Evolutionary conservation across 2,113 vertebrate genomes (phyloP), one percentile per base, ranked within the genome.

Genomic region (Aegithalos caudatus): DNA sequence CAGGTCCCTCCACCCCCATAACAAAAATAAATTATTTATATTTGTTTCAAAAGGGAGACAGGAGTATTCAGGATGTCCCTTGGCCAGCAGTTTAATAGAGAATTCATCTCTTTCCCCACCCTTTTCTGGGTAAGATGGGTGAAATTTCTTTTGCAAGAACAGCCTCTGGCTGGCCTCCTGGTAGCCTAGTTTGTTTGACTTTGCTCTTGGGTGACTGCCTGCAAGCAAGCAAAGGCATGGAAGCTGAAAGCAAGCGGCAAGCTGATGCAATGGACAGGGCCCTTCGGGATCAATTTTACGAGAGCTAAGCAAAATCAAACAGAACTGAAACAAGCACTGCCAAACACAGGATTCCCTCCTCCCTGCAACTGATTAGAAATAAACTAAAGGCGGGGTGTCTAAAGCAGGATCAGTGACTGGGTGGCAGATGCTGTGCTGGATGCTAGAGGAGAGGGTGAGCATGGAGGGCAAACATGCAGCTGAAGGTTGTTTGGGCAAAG

Each of bases 61-160:
- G 79, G 82, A 94, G 7, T 92, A 88, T 70, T 88, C 62, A 81
- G 50, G 58, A 47, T 88, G 54, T 92, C 76, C 42, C 19, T 65
- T 88, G 86, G 95, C 92, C 86, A 90, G 58, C 19, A 92, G 42
- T 92, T 94, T 93, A 95, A 86, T 77, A 42, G 76, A 62, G 76
- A 86, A 73, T 95, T 88, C 92, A 80, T 86, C 76, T 86, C 47
- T 94, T 92, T 95, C 95, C 64, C 95, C 94, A 96, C 96, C 94
- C 95, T 97, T 94, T 95, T 96, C 96, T 94, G 95, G 93, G 94
- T 95, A 95, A 91, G 70, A 94, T 96, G 93, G 84, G 91, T 90
- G 90, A 97, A 94, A 81, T 86, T 91, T 95, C 93, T 94, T 95
- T 95, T 92, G 94, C 89, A 92, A 94, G 94, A 93, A 91, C 91